Evolutionary conservation across 2,113 vertebrate species (phyloP).

Genomic region (Xerus inauris): DNA sequence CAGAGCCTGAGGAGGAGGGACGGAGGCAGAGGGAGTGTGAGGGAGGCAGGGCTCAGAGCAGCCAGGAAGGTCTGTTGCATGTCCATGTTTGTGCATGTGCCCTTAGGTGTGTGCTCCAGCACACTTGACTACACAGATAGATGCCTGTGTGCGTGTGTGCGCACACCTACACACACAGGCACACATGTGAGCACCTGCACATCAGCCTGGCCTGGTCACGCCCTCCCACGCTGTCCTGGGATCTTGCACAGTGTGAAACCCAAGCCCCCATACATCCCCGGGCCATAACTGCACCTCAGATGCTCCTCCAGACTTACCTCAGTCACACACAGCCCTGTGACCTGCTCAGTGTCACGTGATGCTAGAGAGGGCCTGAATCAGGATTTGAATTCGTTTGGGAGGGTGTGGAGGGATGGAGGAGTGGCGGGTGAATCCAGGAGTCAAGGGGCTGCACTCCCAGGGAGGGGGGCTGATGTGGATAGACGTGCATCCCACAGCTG

Average conservation of each 20-base stretch:
- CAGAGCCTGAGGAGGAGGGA: not conserved
- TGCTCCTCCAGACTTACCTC: not conserved
- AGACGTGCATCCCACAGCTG: not conserved
- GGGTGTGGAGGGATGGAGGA: not conserved
- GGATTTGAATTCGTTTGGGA: not conserved
- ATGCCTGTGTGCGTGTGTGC: fast-evolving
- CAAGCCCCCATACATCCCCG: not conserved
- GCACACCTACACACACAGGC: not conserved
- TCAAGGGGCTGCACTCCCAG: too few relatives aligned
- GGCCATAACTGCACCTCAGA: not conserved
- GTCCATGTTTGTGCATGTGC: fast-evolving
- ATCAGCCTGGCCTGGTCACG: fast-evolving
- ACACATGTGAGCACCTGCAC: not conserved
- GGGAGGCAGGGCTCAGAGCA: not conserved
- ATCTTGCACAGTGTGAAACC: not conserved
- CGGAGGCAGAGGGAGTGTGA: not conserved
- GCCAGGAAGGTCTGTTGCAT: not conserved
- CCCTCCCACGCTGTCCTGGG: fast-evolving
- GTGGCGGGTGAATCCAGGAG: not conserved
- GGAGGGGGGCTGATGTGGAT: not conserved
- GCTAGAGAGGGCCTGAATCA: not conserved
- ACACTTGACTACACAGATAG: not conserved
- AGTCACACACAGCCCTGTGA: not conserved
- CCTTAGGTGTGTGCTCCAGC: too few relatives aligned
- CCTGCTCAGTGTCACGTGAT: not conserved